Percentiles rank a stretch among this genome's conserved stretches.
Conservation (phyloP, 2,113 vertebrate genomes). For the Pelecanoides urinatrix region DNA sequence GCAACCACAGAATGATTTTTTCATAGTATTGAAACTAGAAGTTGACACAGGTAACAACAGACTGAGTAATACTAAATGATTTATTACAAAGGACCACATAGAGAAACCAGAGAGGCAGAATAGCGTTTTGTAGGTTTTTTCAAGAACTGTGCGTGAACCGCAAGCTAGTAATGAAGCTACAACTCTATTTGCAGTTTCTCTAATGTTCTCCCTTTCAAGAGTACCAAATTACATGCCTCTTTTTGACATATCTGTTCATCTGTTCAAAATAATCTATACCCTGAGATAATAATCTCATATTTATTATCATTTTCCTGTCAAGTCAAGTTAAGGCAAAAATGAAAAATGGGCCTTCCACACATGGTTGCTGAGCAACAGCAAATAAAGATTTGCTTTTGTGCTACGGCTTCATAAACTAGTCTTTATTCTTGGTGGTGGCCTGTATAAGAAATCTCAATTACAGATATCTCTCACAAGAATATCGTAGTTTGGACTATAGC, state of each 20-base stretch:
- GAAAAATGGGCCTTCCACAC: conserved; percentile 28
- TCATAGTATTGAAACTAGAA: not conserved
- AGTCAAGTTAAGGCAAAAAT: conserved; percentile 52
- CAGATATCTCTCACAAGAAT: not conserved
- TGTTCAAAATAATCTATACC: conserved; percentile 58
- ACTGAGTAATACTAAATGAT: not conserved
- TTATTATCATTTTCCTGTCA: conserved; percentile 65
- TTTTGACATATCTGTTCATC: conserved; percentile 50
- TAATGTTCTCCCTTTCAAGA: conserved; percentile 8
- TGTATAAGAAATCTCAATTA: not conserved
- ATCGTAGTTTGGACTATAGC: not conserved
- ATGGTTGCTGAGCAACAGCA: conserved; percentile 66
- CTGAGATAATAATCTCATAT: conserved; percentile 65
- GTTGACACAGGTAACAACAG: conserved; percentile 24
- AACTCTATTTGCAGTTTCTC: conserved; percentile 27
- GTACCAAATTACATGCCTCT: conserved; percentile 39
- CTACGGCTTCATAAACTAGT: not conserved
- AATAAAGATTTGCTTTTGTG: conserved; percentile 58
- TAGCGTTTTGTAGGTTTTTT: not conserved
- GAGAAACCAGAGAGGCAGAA: not conserved
- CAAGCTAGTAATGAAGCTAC: conserved; percentile 20
- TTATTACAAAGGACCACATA: not conserved
- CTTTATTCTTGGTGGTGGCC: conserved; percentile 23
- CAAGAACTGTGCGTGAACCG: not conserved
- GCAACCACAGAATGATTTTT: conserved; percentile 19